Evolutionary conservation across 2,888 invertebrate genomes (phyloP).

Genomic region (Cryptophagus acutangulus): DNA sequence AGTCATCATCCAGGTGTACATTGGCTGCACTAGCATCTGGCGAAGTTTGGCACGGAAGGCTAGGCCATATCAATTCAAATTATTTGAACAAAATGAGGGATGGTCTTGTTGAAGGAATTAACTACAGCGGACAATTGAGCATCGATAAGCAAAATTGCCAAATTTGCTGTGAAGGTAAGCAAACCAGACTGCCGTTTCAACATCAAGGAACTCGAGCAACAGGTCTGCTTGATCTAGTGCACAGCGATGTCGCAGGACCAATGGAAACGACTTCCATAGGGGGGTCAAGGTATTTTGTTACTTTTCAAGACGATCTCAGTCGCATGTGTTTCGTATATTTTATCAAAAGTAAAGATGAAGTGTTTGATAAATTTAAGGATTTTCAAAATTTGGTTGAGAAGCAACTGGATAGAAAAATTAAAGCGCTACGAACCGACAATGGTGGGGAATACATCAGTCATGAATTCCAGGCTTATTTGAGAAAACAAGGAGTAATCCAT

Average conservation of each 20-base stretch:
- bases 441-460: constrained; percentile 19
- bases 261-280: constrained; percentile 23
- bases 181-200: too few species aligned
- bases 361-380: constrained; percentile 25
- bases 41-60: too few species aligned
- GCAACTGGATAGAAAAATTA: constrained; percentile 27
- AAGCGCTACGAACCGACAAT: constrained; percentile 29
- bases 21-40: too few species aligned
- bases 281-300: constrained; percentile 28
- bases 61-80: too few species aligned
- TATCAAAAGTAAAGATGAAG: constrained; percentile 31
- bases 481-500: constrained; percentile 29
- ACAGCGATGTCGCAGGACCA: constrained; percentile 27
- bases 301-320: constrained; percentile 35
- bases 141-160: too few species aligned
- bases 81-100: too few species aligned
- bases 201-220: background rate
- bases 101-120: too few species aligned
- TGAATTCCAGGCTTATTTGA: constrained; percentile 22
- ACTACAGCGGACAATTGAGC: too few species aligned
- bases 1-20: too few species aligned
- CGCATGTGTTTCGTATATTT: constrained; percentile 28
- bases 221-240: constrained; percentile 17
- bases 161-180: too few species aligned
- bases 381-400: constrained; percentile 33